A percentile compares a stretch with the other conserved stretches of the same genome.
Evolutionary conservation across 1,140 invertebrate genomes (phyloP).

Genomic region (Ladona fulva): DNA sequence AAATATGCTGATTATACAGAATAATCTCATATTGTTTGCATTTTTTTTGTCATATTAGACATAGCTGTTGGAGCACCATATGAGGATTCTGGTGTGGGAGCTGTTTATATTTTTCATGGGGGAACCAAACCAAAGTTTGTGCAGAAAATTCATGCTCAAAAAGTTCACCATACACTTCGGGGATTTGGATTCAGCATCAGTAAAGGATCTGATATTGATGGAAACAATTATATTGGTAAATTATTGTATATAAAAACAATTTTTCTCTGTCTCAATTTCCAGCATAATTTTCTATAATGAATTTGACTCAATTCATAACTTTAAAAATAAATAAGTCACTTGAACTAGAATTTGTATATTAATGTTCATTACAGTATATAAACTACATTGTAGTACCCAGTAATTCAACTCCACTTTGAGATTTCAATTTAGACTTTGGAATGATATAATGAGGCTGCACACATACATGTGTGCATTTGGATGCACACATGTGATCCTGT

Average conservation of each 20-base stretch:
- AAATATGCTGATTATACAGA: too few relatives aligned
- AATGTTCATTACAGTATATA: too few relatives aligned
- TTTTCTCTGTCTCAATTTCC: slow-evolving; percentile 22
- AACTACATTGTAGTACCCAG: too few relatives aligned
- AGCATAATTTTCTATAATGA: too few relatives aligned
- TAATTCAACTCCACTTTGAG: too few relatives aligned
- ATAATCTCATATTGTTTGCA: not conserved
- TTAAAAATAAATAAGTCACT: too few relatives aligned
- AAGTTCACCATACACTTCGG: slow-evolving; percentile 30
- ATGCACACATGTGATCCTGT: too few relatives aligned
- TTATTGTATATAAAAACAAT: not conserved
- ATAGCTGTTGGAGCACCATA: slow-evolving; percentile 59
- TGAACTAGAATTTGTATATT: too few relatives aligned
- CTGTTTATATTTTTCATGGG: slow-evolving; percentile 56
- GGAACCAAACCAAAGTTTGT: slow-evolving; percentile 39
- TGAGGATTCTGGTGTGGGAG: slow-evolving; percentile 43
- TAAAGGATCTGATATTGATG: slow-evolving; percentile 51
- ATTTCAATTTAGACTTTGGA: too few relatives aligned
- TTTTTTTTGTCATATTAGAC: slow-evolving; percentile 39
- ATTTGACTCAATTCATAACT: too few relatives aligned
- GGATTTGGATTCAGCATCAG: slow-evolving; percentile 56
- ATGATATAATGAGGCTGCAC: too few relatives aligned
- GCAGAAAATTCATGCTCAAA: slow-evolving; percentile 37
- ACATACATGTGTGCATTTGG: too few relatives aligned
- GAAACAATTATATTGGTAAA: slow-evolving; percentile 49